Conservation (phyloP, 2,888 invertebrate species). For the Ganaspis brasiliensis region DNA sequence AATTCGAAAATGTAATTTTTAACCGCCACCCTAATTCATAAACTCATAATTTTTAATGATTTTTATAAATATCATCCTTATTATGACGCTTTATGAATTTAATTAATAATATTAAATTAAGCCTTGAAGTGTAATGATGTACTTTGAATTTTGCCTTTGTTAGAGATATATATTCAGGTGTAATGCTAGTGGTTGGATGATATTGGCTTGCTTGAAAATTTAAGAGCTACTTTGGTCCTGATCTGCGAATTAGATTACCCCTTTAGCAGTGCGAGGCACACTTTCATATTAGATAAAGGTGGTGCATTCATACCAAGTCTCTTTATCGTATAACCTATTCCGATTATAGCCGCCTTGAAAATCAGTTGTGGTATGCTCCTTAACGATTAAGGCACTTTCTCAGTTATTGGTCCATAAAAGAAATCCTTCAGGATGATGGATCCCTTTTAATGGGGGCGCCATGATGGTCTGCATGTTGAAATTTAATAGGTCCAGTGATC, state of each 20-base stretch:
- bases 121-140: no score
- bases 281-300: slow-evolving; percentile 19
- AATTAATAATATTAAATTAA: no score
- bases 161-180: background rate
- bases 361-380: slow-evolving; percentile 29
- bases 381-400: slow-evolving; percentile 16
- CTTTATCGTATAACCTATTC: slow-evolving; percentile 30
- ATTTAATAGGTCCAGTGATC: slow-evolving; percentile 4
- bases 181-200: background rate
- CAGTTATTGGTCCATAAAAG: slow-evolving; percentile 31
- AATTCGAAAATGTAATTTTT: no score
- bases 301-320: slow-evolving; percentile 15
- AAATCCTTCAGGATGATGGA: slow-evolving; percentile 8
- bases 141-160: background rate
- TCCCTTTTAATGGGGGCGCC: background rate
- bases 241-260: slow-evolving; percentile 27
- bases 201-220: background rate
- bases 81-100: no score
- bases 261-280: slow-evolving; percentile 10
- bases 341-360: slow-evolving; percentile 29
- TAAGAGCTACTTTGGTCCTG: slow-evolving; percentile 23
- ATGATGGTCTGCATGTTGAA: slow-evolving; percentile 14
- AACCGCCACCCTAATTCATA: no score
- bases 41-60: no score
- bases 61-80: no score